Evolutionary conservation across 2,888 invertebrate genomes (phyloP).

Genomic region (Unio delphinus): DNA sequence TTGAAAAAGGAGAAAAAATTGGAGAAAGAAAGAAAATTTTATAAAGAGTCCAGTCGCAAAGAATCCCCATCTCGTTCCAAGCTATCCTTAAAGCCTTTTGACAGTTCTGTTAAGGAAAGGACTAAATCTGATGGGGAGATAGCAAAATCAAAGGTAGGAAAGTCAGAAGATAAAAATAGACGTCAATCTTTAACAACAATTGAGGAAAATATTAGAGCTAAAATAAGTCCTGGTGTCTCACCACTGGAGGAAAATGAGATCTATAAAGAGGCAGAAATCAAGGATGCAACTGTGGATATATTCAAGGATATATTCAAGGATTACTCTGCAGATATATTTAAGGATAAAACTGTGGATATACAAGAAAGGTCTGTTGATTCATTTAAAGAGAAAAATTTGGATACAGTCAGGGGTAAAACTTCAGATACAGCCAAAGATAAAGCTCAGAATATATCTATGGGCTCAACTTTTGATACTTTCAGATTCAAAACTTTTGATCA

Average conservation of each 20-base stretch:
- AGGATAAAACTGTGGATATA: too few relatives aligned
- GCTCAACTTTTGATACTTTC: too few relatives aligned
- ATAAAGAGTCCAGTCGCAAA: constrained; percentile 14
- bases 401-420: too few relatives aligned
- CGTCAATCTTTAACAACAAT: constrained; percentile 36
- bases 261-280: constrained; percentile 10
- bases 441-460: too few relatives aligned
- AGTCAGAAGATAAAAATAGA: constrained; percentile 29
- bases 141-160: constrained; percentile 21
- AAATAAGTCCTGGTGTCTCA: constrained; percentile 19
- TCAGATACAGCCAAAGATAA: too few relatives aligned
- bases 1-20: constrained; percentile 33
- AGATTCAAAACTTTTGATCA: too few relatives aligned
- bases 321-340: too few relatives aligned
- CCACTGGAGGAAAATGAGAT: constrained; percentile 28
- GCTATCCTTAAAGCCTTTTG: constrained; percentile 33
- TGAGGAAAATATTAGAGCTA: constrained; percentile 30
- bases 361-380: too few relatives aligned
- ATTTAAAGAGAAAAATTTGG: too few relatives aligned
- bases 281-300: too few relatives aligned
- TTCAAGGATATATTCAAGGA: too few relatives aligned
- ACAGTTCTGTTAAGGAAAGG: constrained; percentile 29
- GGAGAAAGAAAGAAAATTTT: constrained; percentile 32
- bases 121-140: constrained; percentile 39
- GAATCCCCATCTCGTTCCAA: constrained; percentile 35